Base-by-base conservation (phyloP, 2,797 vertebrate genomes). In the Smutsia temminckii region DNA sequence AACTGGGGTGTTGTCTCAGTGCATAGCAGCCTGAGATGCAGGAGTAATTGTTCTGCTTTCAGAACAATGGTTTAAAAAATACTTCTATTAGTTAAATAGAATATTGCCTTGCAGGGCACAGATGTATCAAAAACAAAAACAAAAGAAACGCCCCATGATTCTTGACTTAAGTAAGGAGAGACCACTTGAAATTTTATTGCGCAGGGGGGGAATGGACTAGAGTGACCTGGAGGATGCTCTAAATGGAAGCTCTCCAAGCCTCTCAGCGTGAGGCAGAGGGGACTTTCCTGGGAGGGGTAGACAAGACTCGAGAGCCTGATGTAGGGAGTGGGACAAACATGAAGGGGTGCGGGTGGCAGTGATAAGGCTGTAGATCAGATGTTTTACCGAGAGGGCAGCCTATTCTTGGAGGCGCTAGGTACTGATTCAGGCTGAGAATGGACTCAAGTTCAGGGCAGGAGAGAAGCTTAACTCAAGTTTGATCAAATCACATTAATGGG, bases 11-110 rank as follows among this genome's bases (percentile, higher is more conserved):
- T 69, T 92, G 91, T 89, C 86, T 93, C 51, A 1, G 40, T 57
- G 16, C 55, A 55, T 46, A 84, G 51, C 55, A 86, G 59, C 51
- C 34, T 20, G 66, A 71, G 37, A 84, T 89, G n/a, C 66, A 86
- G 83, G 49, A 96, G 89, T 96, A 95, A 96, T 69, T 87, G 84
- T 78, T 32, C 66, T 91, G 86, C 23, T 57, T 88, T 94, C 2
- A 18, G 42, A 91, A 84, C 29, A 95, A 85, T 27, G 46, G 29
- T 80, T 96, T 94, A 64, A 89, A 92, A 95, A 87, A 64, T 94
- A 95, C 40, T 90, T 91, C 75, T 55, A 55, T 74, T 80, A 64
- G 13, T 85, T 69, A 78, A 91, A 84, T 13, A 86, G 74, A 84
- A 83, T 68, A 87, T 64, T 85, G n/a, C 51, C 75, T 92, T 86